phyloP scores from a whole-genome alignment of 1,140 invertebrate genomes.

The Pygmarrhopalites habei region DNA sequence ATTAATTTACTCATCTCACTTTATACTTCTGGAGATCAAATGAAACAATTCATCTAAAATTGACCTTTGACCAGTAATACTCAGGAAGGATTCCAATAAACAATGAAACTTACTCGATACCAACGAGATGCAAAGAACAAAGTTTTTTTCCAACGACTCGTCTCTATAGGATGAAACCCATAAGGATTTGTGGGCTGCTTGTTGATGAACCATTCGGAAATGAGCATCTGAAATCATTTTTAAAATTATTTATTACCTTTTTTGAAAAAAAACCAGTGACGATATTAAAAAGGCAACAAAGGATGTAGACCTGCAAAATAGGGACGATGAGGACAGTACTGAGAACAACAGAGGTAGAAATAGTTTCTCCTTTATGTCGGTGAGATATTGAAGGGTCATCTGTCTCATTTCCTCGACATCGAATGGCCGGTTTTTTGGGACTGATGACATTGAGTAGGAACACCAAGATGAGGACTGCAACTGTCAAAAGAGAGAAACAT shows the following conservation, averaged over 20 bases:
- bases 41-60: neutral
- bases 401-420: slow-evolving; percentile 16
- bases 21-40: neutral
- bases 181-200: slow-evolving; percentile 12
- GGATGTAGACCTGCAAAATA: slow-evolving; percentile 20
- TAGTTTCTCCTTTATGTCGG: slow-evolving; percentile 30
- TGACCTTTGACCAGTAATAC: too few species aligned
- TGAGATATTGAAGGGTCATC: slow-evolving; percentile 26
- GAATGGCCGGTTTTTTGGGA: slow-evolving; percentile 22
- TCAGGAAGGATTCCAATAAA: neutral
- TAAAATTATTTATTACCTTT: slow-evolving; percentile 3
- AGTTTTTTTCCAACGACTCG: slow-evolving; percentile 20
- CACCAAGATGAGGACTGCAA: neutral
- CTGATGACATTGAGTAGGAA: slow-evolving; percentile 24
- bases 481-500: too few species aligned
- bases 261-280: neutral
- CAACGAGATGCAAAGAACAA: slow-evolving; percentile 16
- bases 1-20: neutral
- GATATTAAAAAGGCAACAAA: neutral
- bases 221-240: slow-evolving; percentile 18
- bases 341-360: slow-evolving; percentile 20
- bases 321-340: slow-evolving; percentile 15
- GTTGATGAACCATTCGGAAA: slow-evolving; percentile 29
- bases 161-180: neutral
- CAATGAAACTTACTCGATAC: slow-evolving; percentile 30